Evolutionary conservation across 2,888 invertebrate genomes (phyloP).

Genomic region (Elmis aenea): DNA sequence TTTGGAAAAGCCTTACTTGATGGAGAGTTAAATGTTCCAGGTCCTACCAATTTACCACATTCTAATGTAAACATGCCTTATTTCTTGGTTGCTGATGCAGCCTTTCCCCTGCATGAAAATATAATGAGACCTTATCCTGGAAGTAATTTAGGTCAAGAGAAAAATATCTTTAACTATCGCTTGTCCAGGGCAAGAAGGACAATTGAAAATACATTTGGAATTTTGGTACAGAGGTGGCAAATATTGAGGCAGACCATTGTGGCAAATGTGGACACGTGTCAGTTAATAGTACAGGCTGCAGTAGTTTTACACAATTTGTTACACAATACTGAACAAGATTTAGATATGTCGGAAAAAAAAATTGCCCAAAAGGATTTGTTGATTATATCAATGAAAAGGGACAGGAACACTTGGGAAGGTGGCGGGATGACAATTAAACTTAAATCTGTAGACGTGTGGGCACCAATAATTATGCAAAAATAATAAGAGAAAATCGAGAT

Average conservation of each 20-base stretch:
- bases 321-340: slow-evolving; percentile 14
- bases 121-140: slow-evolving; percentile 5
- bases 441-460: slow-evolving; percentile 7
- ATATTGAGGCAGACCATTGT: slow-evolving; percentile 1
- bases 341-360: slow-evolving; percentile 7
- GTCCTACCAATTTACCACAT: neutral
- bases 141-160: neutral
- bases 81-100: slow-evolving; percentile 1
- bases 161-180: slow-evolving; percentile 3
- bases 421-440: slow-evolving; percentile 6
- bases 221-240: slow-evolving; percentile 2
- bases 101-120: slow-evolving; percentile 6
- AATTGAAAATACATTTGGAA: slow-evolving; percentile 4
- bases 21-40: neutral
- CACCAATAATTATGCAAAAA: slow-evolving; percentile 8
- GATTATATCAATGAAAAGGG: slow-evolving; percentile 6
- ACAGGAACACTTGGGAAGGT: slow-evolving; percentile 4
- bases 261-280: slow-evolving; percentile 6
- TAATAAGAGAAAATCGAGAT: slow-evolving; percentile 6
- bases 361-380: slow-evolving; percentile 11
- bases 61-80: slow-evolving; percentile 2
- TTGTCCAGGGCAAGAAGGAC: slow-evolving; percentile 1
- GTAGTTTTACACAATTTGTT: slow-evolving; percentile 6
- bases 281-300: slow-evolving; percentile 5
- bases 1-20: slow-evolving; percentile 1